phyloP scores from a whole-genome alignment of 2,113 vertebrate species.

The Oceanodroma tethys region DNA sequence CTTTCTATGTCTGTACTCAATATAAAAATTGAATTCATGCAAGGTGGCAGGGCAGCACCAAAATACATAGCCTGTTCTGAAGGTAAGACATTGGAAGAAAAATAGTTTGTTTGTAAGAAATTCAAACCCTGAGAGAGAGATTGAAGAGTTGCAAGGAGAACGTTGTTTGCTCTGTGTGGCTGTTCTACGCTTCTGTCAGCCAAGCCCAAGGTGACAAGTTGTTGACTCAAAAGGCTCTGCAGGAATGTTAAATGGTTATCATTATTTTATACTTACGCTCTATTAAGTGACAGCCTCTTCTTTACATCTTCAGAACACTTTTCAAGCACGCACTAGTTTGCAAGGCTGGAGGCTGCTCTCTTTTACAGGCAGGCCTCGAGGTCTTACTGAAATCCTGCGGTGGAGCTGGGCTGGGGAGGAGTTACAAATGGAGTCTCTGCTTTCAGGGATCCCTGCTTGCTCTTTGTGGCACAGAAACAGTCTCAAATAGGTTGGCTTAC shows the following conservation, averaged over 20 bases:
- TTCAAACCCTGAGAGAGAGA: neutral
- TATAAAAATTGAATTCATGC: neutral
- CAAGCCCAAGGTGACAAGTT: neutral
- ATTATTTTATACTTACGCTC: neutral
- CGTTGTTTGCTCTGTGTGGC: neutral
- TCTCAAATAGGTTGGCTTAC: neutral
- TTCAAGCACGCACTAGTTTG: neutral
- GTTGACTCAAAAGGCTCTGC: conserved; percentile 2
- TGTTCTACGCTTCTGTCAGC: neutral
- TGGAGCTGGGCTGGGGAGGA: neutral
- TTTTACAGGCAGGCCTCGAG: neutral
- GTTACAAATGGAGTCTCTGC: neutral
- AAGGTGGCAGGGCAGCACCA: neutral
- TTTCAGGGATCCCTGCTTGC: neutral
- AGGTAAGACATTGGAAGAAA: neutral
- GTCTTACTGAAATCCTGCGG: neutral
- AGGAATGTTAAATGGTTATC: conserved; percentile 36
- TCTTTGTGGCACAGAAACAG: neutral
- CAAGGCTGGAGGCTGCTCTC: neutral
- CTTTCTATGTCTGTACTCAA: neutral
- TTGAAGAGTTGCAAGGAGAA: neutral
- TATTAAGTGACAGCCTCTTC: neutral
- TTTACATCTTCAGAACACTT: conserved; percentile 1
- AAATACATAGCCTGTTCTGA: neutral
- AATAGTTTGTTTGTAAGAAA: neutral